A percentile compares a stretch with the other conserved stretches of the same genome.
These are phyloP conservation scores for Pseudococcus jackbeardsleyi DNA, from an alignment of 2,888 invertebrate species.

Conservation along the genomic window DNA sequence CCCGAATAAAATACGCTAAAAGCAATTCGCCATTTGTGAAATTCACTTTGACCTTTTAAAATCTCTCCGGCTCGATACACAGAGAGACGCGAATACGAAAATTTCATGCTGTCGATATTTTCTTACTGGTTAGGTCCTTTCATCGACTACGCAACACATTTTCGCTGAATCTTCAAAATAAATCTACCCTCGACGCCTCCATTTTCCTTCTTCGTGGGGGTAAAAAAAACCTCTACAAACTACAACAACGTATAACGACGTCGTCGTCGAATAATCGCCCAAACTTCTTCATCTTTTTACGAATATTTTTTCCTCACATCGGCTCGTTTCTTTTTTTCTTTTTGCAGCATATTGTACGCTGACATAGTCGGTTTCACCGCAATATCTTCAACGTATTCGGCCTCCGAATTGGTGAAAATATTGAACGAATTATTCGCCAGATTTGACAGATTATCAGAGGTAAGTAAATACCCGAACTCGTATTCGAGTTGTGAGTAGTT, in stretches of 20 bases:
- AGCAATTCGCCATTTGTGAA: neutral
- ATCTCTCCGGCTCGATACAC: neutral
- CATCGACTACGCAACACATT: slow-evolving; percentile 14
- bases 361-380: slow-evolving; percentile 99
- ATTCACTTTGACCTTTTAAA: slow-evolving; percentile 27
- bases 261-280: neutral
- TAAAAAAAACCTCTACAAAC: neutral
- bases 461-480: slow-evolving; percentile 68
- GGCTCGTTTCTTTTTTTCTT: slow-evolving; percentile 58
- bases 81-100: neutral
- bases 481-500: too few species aligned
- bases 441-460: slow-evolving; percentile 86
- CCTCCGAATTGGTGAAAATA: slow-evolving; percentile 95
- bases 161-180: slow-evolving; percentile 40
- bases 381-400: slow-evolving; percentile 94
- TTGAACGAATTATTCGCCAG: slow-evolving; percentile 95
- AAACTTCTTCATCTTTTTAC: slow-evolving; percentile 45
- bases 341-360: slow-evolving; percentile 91
- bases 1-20: slow-evolving; percentile 16
- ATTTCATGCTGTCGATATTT: slow-evolving; percentile 11
- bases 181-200: neutral
- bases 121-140: slow-evolving; percentile 22
- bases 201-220: neutral
- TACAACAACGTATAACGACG: neutral
- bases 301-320: slow-evolving; percentile 11